Percentiles rank a stretch among this genome's conserved stretches.
Evolutionary conservation across 2,797 vertebrate genomes (phyloP).

Genomic region (Craterocephalus amniculus): DNA sequence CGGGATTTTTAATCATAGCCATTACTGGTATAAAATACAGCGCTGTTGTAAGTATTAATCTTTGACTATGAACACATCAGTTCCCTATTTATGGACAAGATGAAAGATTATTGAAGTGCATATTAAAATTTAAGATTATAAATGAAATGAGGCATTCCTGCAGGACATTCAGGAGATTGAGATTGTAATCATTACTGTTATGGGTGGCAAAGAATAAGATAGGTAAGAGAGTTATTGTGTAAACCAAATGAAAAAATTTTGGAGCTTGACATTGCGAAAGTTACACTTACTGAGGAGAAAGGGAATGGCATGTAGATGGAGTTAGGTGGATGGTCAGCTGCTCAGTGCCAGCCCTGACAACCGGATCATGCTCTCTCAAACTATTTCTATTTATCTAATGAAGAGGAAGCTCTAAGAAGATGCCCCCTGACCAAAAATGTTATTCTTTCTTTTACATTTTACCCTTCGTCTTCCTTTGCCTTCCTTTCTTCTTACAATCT

Average conservation of each 20-base stretch:
- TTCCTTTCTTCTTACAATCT: not conserved
- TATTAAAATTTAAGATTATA: conserved; percentile 71
- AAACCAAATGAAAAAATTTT: conserved; percentile 67
- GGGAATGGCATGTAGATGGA: conserved; percentile 22
- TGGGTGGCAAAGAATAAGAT: conserved; percentile 57
- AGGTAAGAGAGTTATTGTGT: conserved; percentile 50
- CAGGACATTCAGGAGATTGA: conserved; percentile 70
- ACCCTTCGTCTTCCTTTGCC: not conserved
- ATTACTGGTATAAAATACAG: conserved; percentile 39
- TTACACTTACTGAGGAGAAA: conserved; percentile 54
- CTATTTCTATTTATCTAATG: conserved; percentile 18
- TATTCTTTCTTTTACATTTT: conserved; percentile 1
- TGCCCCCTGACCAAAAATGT: conserved; percentile 15
- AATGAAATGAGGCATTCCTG: conserved; percentile 67
- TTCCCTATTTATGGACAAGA: conserved; percentile 67
- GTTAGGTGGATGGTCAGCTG: conserved; percentile 54
- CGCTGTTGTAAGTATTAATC: conserved; percentile 59
- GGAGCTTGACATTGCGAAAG: conserved; percentile 71
- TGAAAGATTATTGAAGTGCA: conserved; percentile 62
- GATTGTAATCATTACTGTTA: conserved; percentile 63
- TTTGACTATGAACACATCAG: conserved; percentile 47
- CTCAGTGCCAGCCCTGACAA: conserved; percentile 37
- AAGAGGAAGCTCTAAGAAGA: conserved; percentile 34
- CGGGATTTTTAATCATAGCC: conserved; percentile 38
- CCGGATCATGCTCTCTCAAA: conserved; percentile 28